Base-by-base conservation (phyloP, 2,888 invertebrate genomes). In the Chouioia cunea region DNA sequence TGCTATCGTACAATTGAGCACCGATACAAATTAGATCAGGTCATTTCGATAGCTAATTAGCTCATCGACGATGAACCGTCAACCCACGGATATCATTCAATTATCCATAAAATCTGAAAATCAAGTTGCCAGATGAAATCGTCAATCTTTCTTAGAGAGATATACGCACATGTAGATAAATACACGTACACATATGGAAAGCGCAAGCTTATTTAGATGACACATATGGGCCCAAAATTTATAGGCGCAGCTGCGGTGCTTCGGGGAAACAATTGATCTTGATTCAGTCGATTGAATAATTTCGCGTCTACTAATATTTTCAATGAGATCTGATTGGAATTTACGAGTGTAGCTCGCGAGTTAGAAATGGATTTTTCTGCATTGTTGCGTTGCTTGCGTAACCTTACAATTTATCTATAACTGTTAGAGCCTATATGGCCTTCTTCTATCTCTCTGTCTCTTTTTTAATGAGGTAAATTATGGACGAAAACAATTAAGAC, bases 71-170 rank as follows among this genome's bases (percentile, higher is more conserved):
- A 54, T 16, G 8, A 27, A 47, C 10, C 10, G 43, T 16, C 46
- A 47, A 46, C n/a, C 15, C 68, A 43, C 53, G 63, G 69, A 65
- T 69, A 73, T 69, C 69, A 73, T 65, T 73, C 65, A 73, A 73
- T 73, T 73, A 69, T 65, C 73, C 73, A 65, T 69, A 65, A 69
- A 69, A 62, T 60, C 62, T 63, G n/a, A 36, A 36, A 36, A 36
- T 36, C 36, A 36, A 8, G 36, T 57, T 47, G 46, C 70, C 36
- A 67, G 71, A 71, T 71, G 67, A 71, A 67, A 71, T 71, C 71
- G 62, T 71, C 62, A 65, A 66, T 71, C 71, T 65, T 56, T 57
- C 58, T 15, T 48, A 22, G 22, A 14, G 22, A 10, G 23, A 22
- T 44, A 47, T 14, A 48, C 46, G 23, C 2, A 27, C 58, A 62